Evolutionary conservation across 2,888 invertebrate species (phyloP).

Genomic region (Sisyra nigra): DNA sequence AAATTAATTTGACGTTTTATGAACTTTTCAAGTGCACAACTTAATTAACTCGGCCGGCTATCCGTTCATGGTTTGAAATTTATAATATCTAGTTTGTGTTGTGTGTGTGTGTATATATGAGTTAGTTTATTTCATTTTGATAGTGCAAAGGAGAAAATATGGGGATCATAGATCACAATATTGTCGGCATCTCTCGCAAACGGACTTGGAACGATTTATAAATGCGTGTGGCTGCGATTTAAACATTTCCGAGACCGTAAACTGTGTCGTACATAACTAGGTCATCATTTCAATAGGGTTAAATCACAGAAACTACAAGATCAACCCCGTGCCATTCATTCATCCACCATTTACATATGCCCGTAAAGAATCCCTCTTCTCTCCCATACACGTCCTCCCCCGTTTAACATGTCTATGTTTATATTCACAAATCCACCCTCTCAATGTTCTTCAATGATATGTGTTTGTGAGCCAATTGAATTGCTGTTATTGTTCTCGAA

Average conservation of each 20-base stretch:
- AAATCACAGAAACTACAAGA: background rate
- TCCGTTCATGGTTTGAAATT: too few species aligned
- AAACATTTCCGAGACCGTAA: conserved; percentile 1
- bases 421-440: background rate
- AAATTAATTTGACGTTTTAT: too few species aligned
- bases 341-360: background rate
- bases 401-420: background rate
- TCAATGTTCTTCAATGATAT: background rate
- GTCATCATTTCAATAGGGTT: conserved; percentile 2
- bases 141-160: too few species aligned
- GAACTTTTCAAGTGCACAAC: too few species aligned
- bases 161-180: background rate
- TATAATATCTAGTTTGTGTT: too few species aligned
- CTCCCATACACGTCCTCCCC: too few species aligned
- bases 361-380: background rate
- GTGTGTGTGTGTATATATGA: too few species aligned
- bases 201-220: background rate
- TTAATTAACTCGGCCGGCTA: too few species aligned
- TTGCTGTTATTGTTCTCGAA: too few species aligned
- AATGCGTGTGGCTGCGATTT: conserved; percentile 2
- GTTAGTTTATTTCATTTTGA: too few species aligned
- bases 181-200: background rate
- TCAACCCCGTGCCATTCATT: background rate
- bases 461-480: too few species aligned
- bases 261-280: conserved; percentile 2